Conservation (phyloP, 1,140 invertebrate genomes). For the Rhyzopertha dominica region DNA sequence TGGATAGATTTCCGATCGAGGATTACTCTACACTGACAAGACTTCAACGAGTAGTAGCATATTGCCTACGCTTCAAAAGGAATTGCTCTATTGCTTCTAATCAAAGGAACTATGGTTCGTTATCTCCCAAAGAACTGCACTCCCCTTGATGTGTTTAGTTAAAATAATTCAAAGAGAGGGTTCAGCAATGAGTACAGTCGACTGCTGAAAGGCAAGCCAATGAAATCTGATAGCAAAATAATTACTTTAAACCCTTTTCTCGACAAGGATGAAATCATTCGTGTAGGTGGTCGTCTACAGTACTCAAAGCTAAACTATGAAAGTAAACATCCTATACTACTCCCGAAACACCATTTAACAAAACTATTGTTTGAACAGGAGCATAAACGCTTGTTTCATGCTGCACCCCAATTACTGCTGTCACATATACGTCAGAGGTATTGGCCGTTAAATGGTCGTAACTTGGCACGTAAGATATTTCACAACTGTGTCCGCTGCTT, state of each 20-base stretch:
- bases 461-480: constrained; percentile 6
- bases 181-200: too few relatives aligned
- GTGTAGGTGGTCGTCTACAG: constrained; percentile 33
- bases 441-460: constrained; percentile 11
- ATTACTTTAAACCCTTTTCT: constrained; percentile 23
- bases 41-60: too few relatives aligned
- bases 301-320: constrained; percentile 17
- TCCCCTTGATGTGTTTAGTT: background rate
- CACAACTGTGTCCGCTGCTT: constrained; percentile 26
- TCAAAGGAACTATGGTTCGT: too few relatives aligned
- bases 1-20: too few relatives aligned
- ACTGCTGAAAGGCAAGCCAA: too few relatives aligned
- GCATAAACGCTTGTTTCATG: constrained; percentile 20
- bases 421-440: constrained; percentile 14
- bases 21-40: too few relatives aligned
- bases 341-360: constrained; percentile 17
- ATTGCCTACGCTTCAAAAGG: too few relatives aligned
- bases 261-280: constrained; percentile 24
- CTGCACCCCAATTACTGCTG: constrained; percentile 10
- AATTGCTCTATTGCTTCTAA: too few relatives aligned
- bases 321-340: constrained; percentile 23
- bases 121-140: background rate
- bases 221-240: too few relatives aligned
- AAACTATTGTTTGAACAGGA: constrained; percentile 16
- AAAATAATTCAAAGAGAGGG: background rate